Conservation (phyloP, 37 sponge, comb jelly and placozoan species). For the Mnemiopsis leidyi region DNA sequence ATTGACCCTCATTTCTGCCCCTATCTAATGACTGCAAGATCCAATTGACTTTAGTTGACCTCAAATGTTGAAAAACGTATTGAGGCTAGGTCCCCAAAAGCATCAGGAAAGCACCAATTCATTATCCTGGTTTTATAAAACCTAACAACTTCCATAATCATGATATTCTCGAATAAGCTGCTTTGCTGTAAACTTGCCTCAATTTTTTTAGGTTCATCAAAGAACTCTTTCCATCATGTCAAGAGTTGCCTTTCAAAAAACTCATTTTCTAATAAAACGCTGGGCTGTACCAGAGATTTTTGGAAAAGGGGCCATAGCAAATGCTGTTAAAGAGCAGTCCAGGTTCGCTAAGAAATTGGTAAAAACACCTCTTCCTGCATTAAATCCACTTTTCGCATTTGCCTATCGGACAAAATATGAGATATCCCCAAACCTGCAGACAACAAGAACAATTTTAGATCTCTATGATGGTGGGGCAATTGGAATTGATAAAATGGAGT, state of each 20-base stretch:
- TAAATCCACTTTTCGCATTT: constrained; percentile 8
- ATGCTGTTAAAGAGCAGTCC: neutral
- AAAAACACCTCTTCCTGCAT: neutral
- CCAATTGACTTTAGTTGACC: too few species aligned
- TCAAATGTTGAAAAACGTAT: too few species aligned
- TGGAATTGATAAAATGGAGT: neutral
- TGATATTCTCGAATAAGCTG: too few species aligned
- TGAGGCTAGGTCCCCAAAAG: too few species aligned
- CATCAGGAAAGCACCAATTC: too few species aligned
- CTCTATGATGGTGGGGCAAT: neutral
- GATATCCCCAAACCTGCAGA: neutral
- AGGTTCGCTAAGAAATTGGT: neutral
- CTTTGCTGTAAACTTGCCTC: neutral
- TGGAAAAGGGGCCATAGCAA: neutral
- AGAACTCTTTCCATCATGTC: neutral
- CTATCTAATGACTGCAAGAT: too few species aligned
- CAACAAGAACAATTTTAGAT: neutral
- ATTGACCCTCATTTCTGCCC: too few species aligned
- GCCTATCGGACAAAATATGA: constrained; percentile 28
- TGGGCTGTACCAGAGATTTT: neutral
- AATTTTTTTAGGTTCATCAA: neutral
- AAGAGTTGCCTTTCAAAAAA: neutral
- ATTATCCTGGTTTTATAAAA: too few species aligned
- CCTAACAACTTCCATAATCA: too few species aligned
- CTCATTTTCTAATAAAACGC: neutral